These are phyloP conservation scores for Vanessa tameamea DNA, from an alignment of 1,140 invertebrate genomes.

Conservation along the genomic window DNA sequence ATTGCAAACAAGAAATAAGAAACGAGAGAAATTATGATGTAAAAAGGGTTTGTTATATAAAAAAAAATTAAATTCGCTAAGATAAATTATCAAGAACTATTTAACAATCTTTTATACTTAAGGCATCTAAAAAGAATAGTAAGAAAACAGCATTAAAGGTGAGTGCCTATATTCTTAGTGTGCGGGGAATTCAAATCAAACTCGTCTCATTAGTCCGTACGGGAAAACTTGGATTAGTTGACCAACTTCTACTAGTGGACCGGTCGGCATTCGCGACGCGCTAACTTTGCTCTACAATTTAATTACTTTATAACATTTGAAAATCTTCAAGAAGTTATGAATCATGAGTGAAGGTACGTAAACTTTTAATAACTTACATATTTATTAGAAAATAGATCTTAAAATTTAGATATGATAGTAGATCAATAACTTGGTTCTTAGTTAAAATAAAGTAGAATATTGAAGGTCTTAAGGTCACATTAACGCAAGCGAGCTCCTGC, in stretches of 20 bases:
- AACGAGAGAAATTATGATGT: too few relatives aligned
- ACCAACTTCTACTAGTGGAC: conserved; percentile 68
- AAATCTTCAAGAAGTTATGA: conserved; percentile 13
- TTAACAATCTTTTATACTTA: not conserved
- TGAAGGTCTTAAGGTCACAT: conserved; percentile 61
- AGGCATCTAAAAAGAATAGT: conserved; percentile 3
- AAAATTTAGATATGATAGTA: too few relatives aligned
- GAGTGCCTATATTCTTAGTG: conserved; percentile 50
- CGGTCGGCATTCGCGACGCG: conserved; percentile 51
- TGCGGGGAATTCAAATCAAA: conserved; percentile 75
- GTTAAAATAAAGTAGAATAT: conserved; percentile 7
- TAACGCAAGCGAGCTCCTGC: conserved; percentile 49
- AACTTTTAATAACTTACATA: conserved; percentile 3
- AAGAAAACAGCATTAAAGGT: conserved; percentile 41
- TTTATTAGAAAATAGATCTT: too few relatives aligned
- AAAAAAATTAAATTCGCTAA: too few relatives aligned
- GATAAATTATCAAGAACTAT: too few relatives aligned
- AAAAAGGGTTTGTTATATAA: too few relatives aligned
- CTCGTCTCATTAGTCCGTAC: conserved; percentile 77
- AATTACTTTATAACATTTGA: conserved; percentile 35
- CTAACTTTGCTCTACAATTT: conserved; percentile 32
- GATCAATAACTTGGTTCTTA: conserved; percentile 34
- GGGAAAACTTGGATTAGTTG: conserved; percentile 80
- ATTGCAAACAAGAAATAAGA: too few relatives aligned
- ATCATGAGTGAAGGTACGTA: not conserved